phyloP scores from a whole-genome alignment of 2,797 vertebrate species.

The Thamnophis elegans region DNA sequence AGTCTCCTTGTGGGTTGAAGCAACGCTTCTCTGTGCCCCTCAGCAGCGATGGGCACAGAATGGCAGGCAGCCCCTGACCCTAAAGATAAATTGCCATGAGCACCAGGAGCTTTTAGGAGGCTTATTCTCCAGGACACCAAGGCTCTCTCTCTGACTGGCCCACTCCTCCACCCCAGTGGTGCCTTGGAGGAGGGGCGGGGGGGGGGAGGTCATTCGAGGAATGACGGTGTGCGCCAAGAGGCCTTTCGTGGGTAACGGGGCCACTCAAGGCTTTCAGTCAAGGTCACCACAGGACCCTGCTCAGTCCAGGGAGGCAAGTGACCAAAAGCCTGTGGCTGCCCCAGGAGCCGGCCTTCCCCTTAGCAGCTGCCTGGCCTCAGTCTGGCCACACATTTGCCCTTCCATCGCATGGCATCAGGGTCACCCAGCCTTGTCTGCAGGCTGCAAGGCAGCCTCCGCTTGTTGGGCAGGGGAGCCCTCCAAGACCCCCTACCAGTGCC shows the following conservation, averaged over 20 bases:
- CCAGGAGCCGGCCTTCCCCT: not conserved
- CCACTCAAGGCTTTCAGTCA: not conserved
- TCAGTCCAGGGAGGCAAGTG: not conserved
- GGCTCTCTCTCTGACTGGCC: not conserved
- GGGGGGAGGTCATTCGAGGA: not conserved
- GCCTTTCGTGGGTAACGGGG: not conserved
- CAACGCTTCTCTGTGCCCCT: not conserved
- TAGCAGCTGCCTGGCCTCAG: not conserved
- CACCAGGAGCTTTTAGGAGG: not conserved
- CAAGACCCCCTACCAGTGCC: not conserved
- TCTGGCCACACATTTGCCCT: accelerated
- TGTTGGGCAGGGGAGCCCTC: not conserved
- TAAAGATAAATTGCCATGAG: not conserved
- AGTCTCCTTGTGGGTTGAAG: not conserved
- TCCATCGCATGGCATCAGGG: not conserved
- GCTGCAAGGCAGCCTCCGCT: not conserved
- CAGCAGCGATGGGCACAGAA: not conserved
- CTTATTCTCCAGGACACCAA: not conserved
- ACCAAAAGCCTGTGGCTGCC: not conserved
- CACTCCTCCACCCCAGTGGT: not conserved
- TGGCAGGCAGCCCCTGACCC: not conserved
- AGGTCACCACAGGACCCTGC: not conserved
- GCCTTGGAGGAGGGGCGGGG: not conserved
- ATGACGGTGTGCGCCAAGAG: not conserved
- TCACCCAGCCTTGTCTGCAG: not conserved